phyloP scores from a whole-genome alignment of 2,888 invertebrate genomes.

The Oscheius sp. region DNA sequence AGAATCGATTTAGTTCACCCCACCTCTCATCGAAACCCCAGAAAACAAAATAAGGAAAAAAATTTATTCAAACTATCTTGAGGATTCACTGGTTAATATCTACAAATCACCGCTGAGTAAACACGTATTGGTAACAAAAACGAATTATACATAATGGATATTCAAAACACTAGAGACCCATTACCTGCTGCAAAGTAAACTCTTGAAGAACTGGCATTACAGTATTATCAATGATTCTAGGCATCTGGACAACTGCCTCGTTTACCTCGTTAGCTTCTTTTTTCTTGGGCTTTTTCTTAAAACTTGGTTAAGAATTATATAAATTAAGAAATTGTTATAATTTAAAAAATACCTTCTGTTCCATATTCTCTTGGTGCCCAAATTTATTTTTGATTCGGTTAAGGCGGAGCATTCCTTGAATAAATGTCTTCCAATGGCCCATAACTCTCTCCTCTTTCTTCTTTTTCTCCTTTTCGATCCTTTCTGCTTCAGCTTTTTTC shows the following conservation, averaged over 20 bases:
- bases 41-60: no score
- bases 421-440: constrained; percentile 46
- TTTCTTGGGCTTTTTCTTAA: constrained; percentile 6
- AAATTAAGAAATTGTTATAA: no score
- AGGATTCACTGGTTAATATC: no score
- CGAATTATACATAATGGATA: no score
- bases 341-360: background rate
- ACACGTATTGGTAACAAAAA: no score
- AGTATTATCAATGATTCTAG: constrained; percentile 40
- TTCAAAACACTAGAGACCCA: constrained; percentile 8
- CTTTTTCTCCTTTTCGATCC: constrained; percentile 43
- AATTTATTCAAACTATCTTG: no score
- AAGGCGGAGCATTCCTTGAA: constrained; percentile 42
- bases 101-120: no score
- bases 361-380: background rate
- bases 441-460: constrained; percentile 28
- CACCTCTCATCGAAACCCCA: no score
- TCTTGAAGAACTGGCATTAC: background rate
- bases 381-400: constrained; percentile 38
- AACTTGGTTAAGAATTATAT: background rate
- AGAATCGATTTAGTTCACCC: no score
- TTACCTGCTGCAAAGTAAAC: background rate
- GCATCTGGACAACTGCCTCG: no score
- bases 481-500: constrained; percentile 76
- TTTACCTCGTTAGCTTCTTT: no score